Base-by-base conservation (phyloP, 2,113 vertebrate genomes). In the Lepus timidus region DNA sequence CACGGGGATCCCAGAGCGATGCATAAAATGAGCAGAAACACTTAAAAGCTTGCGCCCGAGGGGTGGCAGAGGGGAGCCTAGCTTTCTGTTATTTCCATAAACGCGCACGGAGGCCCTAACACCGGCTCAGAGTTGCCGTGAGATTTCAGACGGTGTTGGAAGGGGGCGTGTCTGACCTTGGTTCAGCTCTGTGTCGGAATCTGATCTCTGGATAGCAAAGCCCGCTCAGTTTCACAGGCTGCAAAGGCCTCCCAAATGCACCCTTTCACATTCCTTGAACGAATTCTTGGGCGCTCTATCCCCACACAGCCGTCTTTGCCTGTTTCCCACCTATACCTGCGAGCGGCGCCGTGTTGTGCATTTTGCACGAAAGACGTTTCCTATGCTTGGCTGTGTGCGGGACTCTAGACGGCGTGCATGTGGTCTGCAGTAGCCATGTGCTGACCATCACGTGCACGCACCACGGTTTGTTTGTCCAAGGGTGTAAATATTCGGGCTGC, bases 401-500 rank as follows among this genome's bases (percentile, higher is more conserved):
- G 64, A 33, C 39, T 25, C 4, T 23, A 19, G 20, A 51, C 58
- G 85, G 89, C 17, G 33, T 39, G 23, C 6, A 0, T 61, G 78
- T 55, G 27, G 78, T 79, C 75, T 83, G 75, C 85, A 31, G 76
- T 10, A 71, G 90, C 58, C 84, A 51, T 27, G 23, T 61, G 80
- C 75, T 8, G 7, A 76, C 36, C 64, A 4, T 73, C 88, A 75
- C 2, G 55, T 33, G 23, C 64, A 36, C 16, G 39, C 29, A 12
- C 27, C 11, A 4, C 4, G 61, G 65, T 84, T 79, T 81, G 82
- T 95, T 94, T 92, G 73, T 68, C 73, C 78, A 11, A 68, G 39
- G 88, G 62, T 55, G 16, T 90, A 88, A 90, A 84, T 96, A 88
- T 95, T 17, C 51, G 23, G 73, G 62, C 93, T 36, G 0, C 85